phyloP scores from a whole-genome alignment of 2,113 vertebrate genomes.

The Phoxinus phoxinus region DNA sequence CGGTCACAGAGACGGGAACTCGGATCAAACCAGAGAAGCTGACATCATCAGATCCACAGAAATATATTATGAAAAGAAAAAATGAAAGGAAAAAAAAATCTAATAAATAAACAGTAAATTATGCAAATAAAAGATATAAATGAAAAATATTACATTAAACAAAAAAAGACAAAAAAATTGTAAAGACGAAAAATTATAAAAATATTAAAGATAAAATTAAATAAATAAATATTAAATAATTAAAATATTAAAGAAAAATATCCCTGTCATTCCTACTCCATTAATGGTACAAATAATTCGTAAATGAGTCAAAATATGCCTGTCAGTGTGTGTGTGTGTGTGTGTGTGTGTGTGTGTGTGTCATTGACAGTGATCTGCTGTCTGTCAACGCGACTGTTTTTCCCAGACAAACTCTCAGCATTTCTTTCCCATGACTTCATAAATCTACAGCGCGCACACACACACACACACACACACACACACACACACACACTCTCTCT shows the following conservation, averaged over 20 bases:
- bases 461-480: constrained; percentile 25
- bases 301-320: background rate
- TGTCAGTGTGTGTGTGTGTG: background rate
- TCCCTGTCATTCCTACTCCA: background rate
- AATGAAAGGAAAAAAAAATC: background rate
- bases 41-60: background rate
- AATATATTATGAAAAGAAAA: background rate
- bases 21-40: background rate
- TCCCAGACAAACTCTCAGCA: constrained; percentile 39
- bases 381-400: constrained; percentile 23
- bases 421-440: constrained; percentile 60
- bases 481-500: constrained; percentile 28
- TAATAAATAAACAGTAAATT: background rate
- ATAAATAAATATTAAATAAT: background rate
- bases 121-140: background rate
- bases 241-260: background rate
- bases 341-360: constrained; percentile 6
- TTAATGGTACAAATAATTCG: background rate
- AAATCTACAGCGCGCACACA: constrained; percentile 15
- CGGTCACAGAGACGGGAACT: background rate
- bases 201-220: background rate
- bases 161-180: background rate
- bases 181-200: background rate
- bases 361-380: background rate
- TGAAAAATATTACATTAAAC: background rate